Evolutionary conservation across 2,888 invertebrate species (phyloP).

Genomic region (Boloria euphrosyne): DNA sequence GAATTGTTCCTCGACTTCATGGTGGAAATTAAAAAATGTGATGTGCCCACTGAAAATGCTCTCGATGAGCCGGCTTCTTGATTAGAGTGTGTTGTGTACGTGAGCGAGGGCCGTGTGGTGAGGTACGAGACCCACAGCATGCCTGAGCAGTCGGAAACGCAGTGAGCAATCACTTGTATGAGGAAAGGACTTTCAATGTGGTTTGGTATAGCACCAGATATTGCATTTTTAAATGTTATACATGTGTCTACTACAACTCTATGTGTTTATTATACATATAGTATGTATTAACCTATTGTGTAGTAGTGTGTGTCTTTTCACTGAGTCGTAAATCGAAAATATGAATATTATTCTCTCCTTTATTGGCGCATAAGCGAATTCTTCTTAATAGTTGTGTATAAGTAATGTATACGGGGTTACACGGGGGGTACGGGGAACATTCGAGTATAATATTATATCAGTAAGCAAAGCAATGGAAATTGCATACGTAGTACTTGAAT

Average conservation of each 20-base stretch:
- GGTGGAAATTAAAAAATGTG: constrained; percentile 43
- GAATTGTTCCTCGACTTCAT: constrained; percentile 58
- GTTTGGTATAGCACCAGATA: constrained; percentile 4
- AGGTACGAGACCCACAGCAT: constrained; percentile 37
- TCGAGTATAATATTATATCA: no score
- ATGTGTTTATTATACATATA: no score
- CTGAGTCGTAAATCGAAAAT: no score
- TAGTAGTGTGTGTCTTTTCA: no score
- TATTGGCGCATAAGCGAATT: no score
- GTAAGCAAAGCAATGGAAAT: no score
- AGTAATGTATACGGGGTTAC: no score
- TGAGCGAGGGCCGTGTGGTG: constrained; percentile 43
- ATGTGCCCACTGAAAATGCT: constrained; percentile 12
- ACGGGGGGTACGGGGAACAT: no score
- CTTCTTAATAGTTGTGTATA: no score
- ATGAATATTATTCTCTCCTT: no score
- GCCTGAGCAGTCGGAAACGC: constrained; percentile 9
- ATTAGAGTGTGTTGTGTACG: constrained; percentile 43
- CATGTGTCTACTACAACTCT: not conserved
- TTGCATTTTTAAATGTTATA: not conserved
- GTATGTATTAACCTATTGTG: no score
- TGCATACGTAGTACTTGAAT: no score
- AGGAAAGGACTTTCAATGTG: constrained; percentile 33
- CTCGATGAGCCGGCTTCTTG: constrained; percentile 41
- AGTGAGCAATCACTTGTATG: constrained; percentile 36